A percentile compares a stretch with the other conserved stretches of the same genome.
Conservation (phyloP, 2,113 vertebrate species). For the Alexandromys fortis region DNA sequence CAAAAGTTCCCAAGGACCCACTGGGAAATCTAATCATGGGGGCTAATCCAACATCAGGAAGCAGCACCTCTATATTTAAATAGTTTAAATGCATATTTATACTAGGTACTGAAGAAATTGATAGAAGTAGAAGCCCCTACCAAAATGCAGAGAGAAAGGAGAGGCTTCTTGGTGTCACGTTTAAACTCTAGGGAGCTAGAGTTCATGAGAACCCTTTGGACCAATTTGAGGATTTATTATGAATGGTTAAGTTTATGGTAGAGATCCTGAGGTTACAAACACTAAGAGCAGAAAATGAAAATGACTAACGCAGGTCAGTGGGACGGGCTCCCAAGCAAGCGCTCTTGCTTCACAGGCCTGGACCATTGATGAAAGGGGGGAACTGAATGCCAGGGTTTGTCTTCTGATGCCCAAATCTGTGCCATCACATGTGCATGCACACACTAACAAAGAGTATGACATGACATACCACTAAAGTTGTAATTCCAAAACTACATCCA, state of each 20-base stretch:
- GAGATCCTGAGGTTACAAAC: background rate
- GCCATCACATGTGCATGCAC: background rate
- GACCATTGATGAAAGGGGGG: background rate
- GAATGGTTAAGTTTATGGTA: background rate
- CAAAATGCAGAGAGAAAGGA: background rate
- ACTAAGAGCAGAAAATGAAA: constrained; percentile 12
- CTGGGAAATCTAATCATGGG: constrained; percentile 12
- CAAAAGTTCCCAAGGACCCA: background rate
- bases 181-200: background rate
- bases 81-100: constrained; percentile 23
- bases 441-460: background rate
- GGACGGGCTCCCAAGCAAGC: background rate
- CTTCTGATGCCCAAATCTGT: background rate
- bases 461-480: background rate
- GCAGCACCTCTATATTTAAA: background rate
- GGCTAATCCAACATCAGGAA: background rate
- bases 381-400: background rate
- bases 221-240: background rate
- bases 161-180: background rate
- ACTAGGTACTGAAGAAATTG: background rate
- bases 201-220: background rate
- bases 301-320: background rate
- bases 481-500: background rate
- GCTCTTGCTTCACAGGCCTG: background rate
- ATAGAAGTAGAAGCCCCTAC: background rate